Conservation (phyloP, 1,140 invertebrate genomes). For the Zaprionus ghesquierei region DNA sequence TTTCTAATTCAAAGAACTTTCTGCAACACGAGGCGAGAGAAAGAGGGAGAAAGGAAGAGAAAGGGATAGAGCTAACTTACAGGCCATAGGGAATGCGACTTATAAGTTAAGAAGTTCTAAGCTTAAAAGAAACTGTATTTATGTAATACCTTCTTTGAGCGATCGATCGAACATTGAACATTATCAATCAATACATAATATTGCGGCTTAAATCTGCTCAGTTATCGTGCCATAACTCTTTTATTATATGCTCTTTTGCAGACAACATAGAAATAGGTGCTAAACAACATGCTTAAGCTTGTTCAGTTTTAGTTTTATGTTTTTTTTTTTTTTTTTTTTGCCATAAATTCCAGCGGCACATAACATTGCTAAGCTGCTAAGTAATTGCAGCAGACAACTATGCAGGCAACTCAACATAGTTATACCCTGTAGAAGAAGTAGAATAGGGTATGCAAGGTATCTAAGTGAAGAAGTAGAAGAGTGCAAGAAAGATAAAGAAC, state of each 20-base stretch:
- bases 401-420: not conserved
- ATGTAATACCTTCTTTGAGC: not conserved
- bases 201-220: too few species aligned
- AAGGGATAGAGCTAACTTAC: not conserved
- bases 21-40: not conserved
- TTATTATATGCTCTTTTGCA: not conserved
- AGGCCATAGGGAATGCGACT: not conserved
- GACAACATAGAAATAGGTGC: not conserved
- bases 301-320: conserved; percentile 10
- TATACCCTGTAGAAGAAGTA: not conserved
- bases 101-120: not conserved
- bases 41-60: not conserved
- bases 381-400: conserved; percentile 13
- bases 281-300: conserved; percentile 28
- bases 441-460: not conserved
- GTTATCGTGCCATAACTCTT: too few species aligned
- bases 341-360: not conserved
- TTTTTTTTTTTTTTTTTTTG: too few species aligned
- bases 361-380: conserved; percentile 7
- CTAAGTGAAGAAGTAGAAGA: too few species aligned
- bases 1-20: not conserved
- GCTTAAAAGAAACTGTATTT: not conserved
- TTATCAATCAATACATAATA: not conserved
- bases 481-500: too few species aligned
- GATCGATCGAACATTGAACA: too few species aligned